These are phyloP conservation scores for Oxytorus armatus DNA, from an alignment of 2,888 invertebrate genomes.

Conservation along the genomic window DNA sequence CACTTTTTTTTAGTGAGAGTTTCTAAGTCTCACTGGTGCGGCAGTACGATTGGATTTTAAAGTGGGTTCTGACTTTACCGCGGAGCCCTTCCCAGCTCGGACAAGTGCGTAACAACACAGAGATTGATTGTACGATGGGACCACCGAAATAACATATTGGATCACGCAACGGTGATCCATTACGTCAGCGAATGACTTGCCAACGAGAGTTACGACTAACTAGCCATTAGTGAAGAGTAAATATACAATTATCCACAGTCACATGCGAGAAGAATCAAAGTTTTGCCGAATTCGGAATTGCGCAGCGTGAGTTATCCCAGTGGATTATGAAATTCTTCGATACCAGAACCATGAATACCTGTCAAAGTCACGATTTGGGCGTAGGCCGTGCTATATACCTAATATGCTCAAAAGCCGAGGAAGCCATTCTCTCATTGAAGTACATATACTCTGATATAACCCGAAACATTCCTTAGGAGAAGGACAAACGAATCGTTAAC, in stretches of 20 bases:
- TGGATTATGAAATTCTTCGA: slow-evolving; percentile 46
- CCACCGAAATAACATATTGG: neutral
- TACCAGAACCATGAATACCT: slow-evolving; percentile 21
- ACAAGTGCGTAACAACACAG: neutral
- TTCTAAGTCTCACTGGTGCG: neutral
- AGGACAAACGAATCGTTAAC: slow-evolving; percentile 55
- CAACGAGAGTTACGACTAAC: neutral
- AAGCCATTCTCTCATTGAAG: slow-evolving; percentile 43
- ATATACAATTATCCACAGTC: slow-evolving; percentile 5
- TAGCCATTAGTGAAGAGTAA: slow-evolving; percentile 8
- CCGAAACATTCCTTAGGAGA: slow-evolving; percentile 47
- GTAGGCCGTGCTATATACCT: neutral
- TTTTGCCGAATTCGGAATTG: slow-evolving; percentile 33
- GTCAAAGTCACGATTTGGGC: slow-evolving; percentile 30
- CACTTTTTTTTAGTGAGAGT: neutral
- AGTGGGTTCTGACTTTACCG: neutral
- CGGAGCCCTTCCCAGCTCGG: neutral
- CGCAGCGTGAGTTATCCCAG: slow-evolving; percentile 30
- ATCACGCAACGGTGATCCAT: slow-evolving; percentile 33
- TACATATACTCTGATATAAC: neutral
- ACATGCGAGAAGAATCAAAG: slow-evolving; percentile 5
- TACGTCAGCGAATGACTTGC: slow-evolving; percentile 6
- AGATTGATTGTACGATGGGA: slow-evolving; percentile 13
- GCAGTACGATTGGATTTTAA: neutral
- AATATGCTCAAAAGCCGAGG: slow-evolving; percentile 4